phyloP scores from a whole-genome alignment of 2,797 vertebrate species.

The Spondyliosoma cantharus region DNA sequence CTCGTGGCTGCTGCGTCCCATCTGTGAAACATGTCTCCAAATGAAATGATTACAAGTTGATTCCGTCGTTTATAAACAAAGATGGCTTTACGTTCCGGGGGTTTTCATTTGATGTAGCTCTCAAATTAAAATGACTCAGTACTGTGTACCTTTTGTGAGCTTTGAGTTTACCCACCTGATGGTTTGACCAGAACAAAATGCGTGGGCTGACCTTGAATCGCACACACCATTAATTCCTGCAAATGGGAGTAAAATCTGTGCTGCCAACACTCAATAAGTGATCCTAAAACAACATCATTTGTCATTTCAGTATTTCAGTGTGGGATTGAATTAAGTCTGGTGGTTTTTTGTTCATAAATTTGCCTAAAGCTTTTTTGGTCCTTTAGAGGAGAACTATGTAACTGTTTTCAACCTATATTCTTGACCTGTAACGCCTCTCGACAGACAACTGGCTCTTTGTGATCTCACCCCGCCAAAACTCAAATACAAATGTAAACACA shows the following conservation, averaged over 20 bases:
- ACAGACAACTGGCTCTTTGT: too few relatives aligned
- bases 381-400: not conserved
- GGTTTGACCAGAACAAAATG: slow-evolving; percentile 14
- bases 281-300: slow-evolving; percentile 46
- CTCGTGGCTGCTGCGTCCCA: slow-evolving; percentile 48
- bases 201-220: slow-evolving; percentile 11
- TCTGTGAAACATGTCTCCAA: slow-evolving; percentile 63
- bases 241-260: slow-evolving; percentile 35
- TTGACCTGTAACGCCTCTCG: too few relatives aligned
- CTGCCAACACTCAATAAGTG: slow-evolving; percentile 1
- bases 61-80: slow-evolving; percentile 58
- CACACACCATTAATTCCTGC: slow-evolving; percentile 20
- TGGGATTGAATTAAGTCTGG: slow-evolving; percentile 7
- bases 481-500: too few relatives aligned
- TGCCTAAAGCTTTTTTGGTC: not conserved
- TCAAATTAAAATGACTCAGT: not conserved
- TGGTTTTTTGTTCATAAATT: slow-evolving; percentile 2
- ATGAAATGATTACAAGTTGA: slow-evolving; percentile 53
- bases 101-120: slow-evolving; percentile 14
- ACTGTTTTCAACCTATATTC: too few relatives aligned
- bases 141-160: slow-evolving; percentile 2
- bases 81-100: slow-evolving; percentile 18
- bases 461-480: too few relatives aligned
- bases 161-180: slow-evolving; percentile 28
- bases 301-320: slow-evolving; percentile 5